Conservation (phyloP, 1,140 invertebrate species). For the Hermatobates lingyangjiaoensis region DNA sequence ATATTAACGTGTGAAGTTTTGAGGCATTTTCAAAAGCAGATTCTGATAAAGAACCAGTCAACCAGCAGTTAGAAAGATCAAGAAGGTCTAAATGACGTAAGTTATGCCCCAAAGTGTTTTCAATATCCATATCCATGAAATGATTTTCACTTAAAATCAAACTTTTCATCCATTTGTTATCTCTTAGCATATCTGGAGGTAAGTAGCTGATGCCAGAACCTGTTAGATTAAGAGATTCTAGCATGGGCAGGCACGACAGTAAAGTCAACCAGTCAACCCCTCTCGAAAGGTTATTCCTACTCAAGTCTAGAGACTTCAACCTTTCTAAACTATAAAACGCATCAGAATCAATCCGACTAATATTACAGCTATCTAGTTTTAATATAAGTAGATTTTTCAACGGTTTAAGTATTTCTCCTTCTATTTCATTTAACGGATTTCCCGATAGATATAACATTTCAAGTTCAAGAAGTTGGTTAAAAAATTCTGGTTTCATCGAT, state of each 20-base stretch:
- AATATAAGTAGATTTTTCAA: constrained; percentile 41
- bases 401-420: constrained; percentile 36
- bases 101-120: constrained; percentile 39
- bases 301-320: constrained; percentile 40
- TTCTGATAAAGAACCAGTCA: constrained; percentile 41
- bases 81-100: constrained; percentile 42
- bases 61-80: constrained; percentile 45
- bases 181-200: constrained; percentile 41
- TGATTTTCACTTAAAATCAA: constrained; percentile 44
- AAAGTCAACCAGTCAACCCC: constrained; percentile 37
- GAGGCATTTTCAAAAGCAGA: constrained; percentile 47
- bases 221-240: constrained; percentile 42
- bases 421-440: constrained; percentile 38
- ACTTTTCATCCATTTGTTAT: constrained; percentile 41
- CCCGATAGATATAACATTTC: constrained; percentile 45
- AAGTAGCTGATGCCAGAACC: constrained; percentile 37
- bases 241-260: constrained; percentile 32
- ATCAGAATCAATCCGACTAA: constrained; percentile 33
- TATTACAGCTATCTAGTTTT: constrained; percentile 40
- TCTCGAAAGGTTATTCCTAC: constrained; percentile 33
- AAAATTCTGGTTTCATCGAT: constrained; percentile 37
- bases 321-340: constrained; percentile 35
- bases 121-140: constrained; percentile 39
- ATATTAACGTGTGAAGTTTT: constrained; percentile 38
- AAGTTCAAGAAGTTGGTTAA: constrained; percentile 40